phyloP scores from a whole-genome alignment of 2,113 vertebrate genomes.

The Pedetes capensis region DNA sequence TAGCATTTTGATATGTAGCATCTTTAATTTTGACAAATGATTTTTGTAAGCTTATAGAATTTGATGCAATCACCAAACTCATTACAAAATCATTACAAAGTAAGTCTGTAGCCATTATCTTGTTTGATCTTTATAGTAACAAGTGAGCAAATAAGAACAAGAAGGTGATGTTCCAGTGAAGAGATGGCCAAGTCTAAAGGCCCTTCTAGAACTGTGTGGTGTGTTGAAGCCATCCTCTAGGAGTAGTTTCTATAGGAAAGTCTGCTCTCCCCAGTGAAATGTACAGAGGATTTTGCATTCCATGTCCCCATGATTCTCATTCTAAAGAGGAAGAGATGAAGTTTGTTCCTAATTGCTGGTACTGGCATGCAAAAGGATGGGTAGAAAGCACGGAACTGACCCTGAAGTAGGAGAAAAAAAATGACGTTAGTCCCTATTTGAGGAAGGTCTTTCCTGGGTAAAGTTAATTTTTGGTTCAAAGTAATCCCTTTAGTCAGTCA shows the following conservation, averaged over 20 bases:
- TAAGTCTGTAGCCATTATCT: not conserved
- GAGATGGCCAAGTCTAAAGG: not conserved
- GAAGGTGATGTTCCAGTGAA: not conserved
- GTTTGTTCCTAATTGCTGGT: not conserved
- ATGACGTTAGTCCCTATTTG: not conserved
- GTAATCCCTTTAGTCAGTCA: not conserved
- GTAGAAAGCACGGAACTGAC: not conserved
- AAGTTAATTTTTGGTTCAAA: not conserved
- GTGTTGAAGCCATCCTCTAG: not conserved
- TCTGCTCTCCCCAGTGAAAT: not conserved
- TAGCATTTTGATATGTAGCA: not conserved
- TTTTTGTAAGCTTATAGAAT: not conserved
- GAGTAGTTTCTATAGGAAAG: not conserved
- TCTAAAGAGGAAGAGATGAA: not conserved
- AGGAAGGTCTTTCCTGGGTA: not conserved
- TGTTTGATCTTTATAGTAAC: not conserved
- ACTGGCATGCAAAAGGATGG: not conserved
- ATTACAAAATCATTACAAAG: not conserved
- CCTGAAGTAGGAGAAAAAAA: not conserved
- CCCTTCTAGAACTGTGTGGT: not conserved
- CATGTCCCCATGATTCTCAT: not conserved
- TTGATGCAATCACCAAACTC: not conserved
- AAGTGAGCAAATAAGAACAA: not conserved
- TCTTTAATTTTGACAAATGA: slow-evolving; percentile 4
- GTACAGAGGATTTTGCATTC: not conserved